A percentile compares a stretch with the other conserved stretches of the same genome.
phyloP scores from a whole-genome alignment of 2,888 invertebrate species.

The Oegoconia quadripuncta region DNA sequence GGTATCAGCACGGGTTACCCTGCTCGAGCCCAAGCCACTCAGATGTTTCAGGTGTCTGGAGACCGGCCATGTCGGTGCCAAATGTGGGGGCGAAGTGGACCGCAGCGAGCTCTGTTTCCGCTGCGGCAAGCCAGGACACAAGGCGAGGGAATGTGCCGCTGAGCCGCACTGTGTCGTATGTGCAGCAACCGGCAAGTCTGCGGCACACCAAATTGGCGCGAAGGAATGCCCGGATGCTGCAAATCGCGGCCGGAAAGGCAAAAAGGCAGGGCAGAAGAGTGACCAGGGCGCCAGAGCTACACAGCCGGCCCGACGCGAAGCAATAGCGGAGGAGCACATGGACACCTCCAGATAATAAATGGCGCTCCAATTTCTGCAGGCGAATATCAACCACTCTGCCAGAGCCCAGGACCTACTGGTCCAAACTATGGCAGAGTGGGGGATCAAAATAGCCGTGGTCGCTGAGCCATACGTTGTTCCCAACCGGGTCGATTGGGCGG shows the following conservation, averaged over 20 bases:
- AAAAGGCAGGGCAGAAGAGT: neutral
- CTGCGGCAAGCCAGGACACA: neutral
- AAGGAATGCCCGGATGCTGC: slow-evolving; percentile 4
- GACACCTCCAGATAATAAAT: no score
- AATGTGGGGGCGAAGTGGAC: no score
- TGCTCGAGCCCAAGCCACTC: no score
- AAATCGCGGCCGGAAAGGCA: no score
- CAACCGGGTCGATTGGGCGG: neutral
- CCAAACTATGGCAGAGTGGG: neutral
- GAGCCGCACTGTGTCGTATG: slow-evolving; percentile 15
- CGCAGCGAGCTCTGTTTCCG: neutral
- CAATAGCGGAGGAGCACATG: no score
- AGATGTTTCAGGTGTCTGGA: no score
- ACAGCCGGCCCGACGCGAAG: no score
- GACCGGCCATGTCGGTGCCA: no score
- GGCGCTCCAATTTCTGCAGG: slow-evolving; percentile 1
- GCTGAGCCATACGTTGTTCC: neutral
- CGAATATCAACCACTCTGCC: slow-evolving; percentile 1
- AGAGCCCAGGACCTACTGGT: slow-evolving; percentile 13
- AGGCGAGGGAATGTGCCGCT: slow-evolving; percentile 7
- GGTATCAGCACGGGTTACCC: no score
- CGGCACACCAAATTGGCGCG: slow-evolving; percentile 10
- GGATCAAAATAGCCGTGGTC: no score
- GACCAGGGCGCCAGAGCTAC: neutral
- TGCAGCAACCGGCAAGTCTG: slow-evolving; percentile 6